Percentiles rank a stretch among this genome's conserved stretches.
Conservation (phyloP, 2,888 invertebrate species). For the Amblyjoppa fuscipennis region DNA sequence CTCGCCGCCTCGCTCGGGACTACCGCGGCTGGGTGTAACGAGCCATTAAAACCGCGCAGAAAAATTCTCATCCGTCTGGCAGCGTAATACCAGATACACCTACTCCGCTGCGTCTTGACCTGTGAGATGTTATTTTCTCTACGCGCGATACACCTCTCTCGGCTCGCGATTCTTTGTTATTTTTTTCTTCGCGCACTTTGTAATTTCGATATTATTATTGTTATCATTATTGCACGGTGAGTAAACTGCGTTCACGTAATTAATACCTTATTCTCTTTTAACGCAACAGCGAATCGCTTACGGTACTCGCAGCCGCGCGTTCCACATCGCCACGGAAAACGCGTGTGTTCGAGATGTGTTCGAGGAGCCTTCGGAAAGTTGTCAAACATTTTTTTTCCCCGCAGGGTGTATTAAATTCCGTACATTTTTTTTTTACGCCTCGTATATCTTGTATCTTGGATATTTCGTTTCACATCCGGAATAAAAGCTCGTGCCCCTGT, state of each 20-base stretch:
- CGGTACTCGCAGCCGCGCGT: not conserved
- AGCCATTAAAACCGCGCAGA: constrained; percentile 10
- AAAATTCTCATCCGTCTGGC: constrained; percentile 12
- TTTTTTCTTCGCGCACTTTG: not conserved
- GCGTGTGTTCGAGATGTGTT: not conserved
- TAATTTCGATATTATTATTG: not conserved
- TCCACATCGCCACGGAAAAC: not conserved
- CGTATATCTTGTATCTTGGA: not conserved
- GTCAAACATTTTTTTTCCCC: constrained; percentile 1
- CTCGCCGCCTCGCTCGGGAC: not conserved
- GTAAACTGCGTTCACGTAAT: constrained; percentile 4
- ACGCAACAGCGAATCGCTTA: constrained; percentile 8
- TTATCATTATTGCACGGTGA: constrained; percentile 4
- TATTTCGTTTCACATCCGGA: not conserved
- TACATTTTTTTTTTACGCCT: not conserved
- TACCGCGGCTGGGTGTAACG: not conserved
- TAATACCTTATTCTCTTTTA: not conserved
- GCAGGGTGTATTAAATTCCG: not conserved
- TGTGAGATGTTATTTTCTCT: not conserved
- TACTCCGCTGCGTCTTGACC: not conserved
- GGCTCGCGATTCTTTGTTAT: not conserved
- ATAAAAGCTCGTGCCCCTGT: not conserved
- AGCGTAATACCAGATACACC: constrained; percentile 1
- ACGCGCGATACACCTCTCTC: not conserved
- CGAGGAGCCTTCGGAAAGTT: not conserved